Percentiles rank a stretch among this genome's conserved stretches.
phyloP scores from a whole-genome alignment of 1,140 invertebrate genomes.

The Helicoverpa armigera region DNA sequence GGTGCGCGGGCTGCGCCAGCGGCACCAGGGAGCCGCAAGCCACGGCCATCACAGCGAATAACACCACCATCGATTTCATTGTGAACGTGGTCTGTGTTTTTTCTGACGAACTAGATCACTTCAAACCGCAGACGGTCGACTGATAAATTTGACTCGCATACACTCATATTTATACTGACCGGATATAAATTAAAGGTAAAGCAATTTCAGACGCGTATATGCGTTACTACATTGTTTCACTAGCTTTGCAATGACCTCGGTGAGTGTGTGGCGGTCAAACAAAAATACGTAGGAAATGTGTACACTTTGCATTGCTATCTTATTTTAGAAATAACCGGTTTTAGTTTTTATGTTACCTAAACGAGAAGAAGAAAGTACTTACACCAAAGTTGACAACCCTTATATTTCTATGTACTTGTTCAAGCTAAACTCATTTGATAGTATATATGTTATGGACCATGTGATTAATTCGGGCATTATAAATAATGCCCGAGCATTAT shows the following conservation, averaged over 20 bases:
- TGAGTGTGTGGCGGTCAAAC: slow-evolving; percentile 70
- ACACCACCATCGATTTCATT: slow-evolving; percentile 87
- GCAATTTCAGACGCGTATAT: slow-evolving; percentile 76
- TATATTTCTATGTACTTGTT: too few relatives aligned
- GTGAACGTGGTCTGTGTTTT: slow-evolving; percentile 79
- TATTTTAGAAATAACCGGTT: too few relatives aligned
- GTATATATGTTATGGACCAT: too few relatives aligned
- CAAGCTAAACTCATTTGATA: too few relatives aligned
- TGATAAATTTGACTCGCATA: slow-evolving; percentile 71
- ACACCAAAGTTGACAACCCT: too few relatives aligned
- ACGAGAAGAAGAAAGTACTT: too few relatives aligned
- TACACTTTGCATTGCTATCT: neutral
- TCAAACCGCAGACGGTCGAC: slow-evolving; percentile 75
- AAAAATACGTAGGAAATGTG: slow-evolving; percentile 10
- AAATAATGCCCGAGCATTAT: too few relatives aligned
- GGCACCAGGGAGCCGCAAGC: slow-evolving; percentile 70
- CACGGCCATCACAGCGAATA: slow-evolving; percentile 74
- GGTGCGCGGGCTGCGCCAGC: slow-evolving; percentile 74
- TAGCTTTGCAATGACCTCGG: slow-evolving; percentile 81
- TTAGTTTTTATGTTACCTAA: too few relatives aligned
- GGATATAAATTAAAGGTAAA: slow-evolving; percentile 83
- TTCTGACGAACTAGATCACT: slow-evolving; percentile 73
- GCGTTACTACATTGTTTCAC: slow-evolving; percentile 73
- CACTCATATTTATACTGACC: slow-evolving; percentile 81
- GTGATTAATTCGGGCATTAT: too few relatives aligned